Percentiles rank a stretch among this genome's conserved stretches.
These are phyloP conservation scores for Adelognathus sp. DNA, from an alignment of 2,888 invertebrate genomes.

Conservation along the genomic window DNA sequence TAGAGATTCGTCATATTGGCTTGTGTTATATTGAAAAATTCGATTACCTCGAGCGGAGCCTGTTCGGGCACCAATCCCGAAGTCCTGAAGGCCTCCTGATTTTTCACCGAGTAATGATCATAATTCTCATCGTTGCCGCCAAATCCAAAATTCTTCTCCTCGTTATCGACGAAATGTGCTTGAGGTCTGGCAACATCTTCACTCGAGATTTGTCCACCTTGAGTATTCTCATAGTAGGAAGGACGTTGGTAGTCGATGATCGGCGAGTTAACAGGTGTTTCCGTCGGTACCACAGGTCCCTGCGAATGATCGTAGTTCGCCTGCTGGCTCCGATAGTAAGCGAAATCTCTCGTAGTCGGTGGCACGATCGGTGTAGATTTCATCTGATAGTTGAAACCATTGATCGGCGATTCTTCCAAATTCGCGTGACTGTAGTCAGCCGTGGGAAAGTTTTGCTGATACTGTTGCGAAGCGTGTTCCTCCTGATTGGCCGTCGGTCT, in stretches of 20 bases:
- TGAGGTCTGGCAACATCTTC: not conserved
- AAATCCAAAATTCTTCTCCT: constrained; percentile 24
- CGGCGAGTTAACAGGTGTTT: constrained; percentile 45
- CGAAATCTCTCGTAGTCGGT: constrained; percentile 65
- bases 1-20: too few species aligned
- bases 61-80: constrained; percentile 25
- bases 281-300: constrained; percentile 28
- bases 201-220: not conserved
- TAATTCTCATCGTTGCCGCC: constrained; percentile 19
- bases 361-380: constrained; percentile 52
- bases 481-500: constrained; percentile 16
- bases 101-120: constrained; percentile 34
- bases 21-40: too few species aligned
- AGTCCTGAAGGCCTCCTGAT: constrained; percentile 5
- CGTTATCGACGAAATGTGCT: constrained; percentile 3
- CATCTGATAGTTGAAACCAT: constrained; percentile 74
- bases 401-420: constrained; percentile 66
- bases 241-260: constrained; percentile 49
- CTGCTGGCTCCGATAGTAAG: constrained; percentile 68
- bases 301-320: constrained; percentile 60
- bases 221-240: constrained; percentile 39
- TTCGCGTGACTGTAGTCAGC: constrained; percentile 48
- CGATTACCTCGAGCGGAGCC: constrained; percentile 50
- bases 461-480: constrained; percentile 37
- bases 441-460: constrained; percentile 58